Evolutionary conservation across 2,797 vertebrate genomes (phyloP).

Genomic region (Liparis tanakae): DNA sequence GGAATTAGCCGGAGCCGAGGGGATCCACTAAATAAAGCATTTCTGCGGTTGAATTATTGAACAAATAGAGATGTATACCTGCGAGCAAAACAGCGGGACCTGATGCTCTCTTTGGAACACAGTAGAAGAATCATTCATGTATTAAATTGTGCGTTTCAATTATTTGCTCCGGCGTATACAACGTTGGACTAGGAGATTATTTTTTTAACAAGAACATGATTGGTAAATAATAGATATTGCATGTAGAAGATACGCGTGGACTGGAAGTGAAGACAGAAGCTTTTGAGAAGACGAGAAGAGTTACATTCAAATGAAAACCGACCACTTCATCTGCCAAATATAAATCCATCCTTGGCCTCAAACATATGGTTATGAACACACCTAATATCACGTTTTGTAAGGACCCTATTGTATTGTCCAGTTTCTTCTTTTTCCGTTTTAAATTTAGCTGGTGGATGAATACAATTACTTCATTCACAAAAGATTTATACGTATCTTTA

Average conservation of each 20-base stretch:
- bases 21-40: slow-evolving; percentile 76
- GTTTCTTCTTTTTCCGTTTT: too few species aligned
- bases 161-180: slow-evolving; percentile 37
- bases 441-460: background rate
- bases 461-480: background rate
- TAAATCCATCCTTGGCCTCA: background rate
- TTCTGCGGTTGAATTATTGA: slow-evolving; percentile 76
- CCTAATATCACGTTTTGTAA: background rate
- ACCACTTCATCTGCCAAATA: background rate
- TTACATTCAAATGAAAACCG: background rate
- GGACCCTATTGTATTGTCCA: background rate
- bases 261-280: slow-evolving; percentile 7
- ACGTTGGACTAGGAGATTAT: slow-evolving; percentile 17
- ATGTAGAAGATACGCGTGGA: slow-evolving; percentile 1
- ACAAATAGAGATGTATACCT: slow-evolving; percentile 77
- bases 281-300: background rate
- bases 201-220: slow-evolving; percentile 24
- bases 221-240: slow-evolving; percentile 47
- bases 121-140: slow-evolving; percentile 63
- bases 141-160: slow-evolving; percentile 69
- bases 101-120: slow-evolving; percentile 52
- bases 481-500: background rate
- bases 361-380: background rate
- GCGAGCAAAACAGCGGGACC: slow-evolving; percentile 62
- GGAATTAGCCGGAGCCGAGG: slow-evolving; percentile 62